These are phyloP conservation scores for Apteryx mantelli DNA, from an alignment of 2,113 vertebrate genomes.

Conservation along the genomic window DNA sequence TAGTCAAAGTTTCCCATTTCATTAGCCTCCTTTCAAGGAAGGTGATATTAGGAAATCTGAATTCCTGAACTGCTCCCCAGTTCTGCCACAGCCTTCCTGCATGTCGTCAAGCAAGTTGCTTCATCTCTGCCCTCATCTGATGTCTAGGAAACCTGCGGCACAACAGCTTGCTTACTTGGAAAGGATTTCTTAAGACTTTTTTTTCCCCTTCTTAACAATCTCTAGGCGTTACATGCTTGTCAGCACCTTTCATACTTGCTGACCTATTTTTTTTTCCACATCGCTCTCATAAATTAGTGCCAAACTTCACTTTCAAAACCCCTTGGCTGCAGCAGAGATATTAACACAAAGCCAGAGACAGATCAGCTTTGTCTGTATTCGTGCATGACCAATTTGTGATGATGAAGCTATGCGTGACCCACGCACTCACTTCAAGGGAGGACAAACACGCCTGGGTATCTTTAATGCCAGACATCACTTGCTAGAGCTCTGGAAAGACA, in stretches of 20 bases:
- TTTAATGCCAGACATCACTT: not conserved
- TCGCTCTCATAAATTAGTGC: not conserved
- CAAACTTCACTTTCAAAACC: not conserved
- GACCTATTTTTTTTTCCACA: not conserved
- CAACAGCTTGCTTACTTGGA: not conserved
- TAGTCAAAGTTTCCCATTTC: rapidly evolving
- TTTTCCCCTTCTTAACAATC: not conserved
- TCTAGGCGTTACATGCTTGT: not conserved
- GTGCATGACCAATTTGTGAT: not conserved
- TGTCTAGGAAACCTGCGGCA: not conserved
- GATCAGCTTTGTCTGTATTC: not conserved
- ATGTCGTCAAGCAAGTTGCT: not conserved
- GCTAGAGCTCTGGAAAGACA: not conserved
- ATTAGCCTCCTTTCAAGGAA: not conserved
- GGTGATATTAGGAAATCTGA: rapidly evolving
- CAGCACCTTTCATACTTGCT: conserved; percentile 42
- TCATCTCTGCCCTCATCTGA: not conserved
- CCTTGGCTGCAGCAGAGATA: not conserved
- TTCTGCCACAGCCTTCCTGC: too few relatives aligned
- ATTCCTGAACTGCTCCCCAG: not conserved
- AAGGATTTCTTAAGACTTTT: not conserved
- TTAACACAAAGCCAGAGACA: not conserved
- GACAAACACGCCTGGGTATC: not conserved
- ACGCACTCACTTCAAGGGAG: rapidly evolving
- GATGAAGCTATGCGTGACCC: not conserved